Conservation (phyloP, 2,888 invertebrate species). For the Amaurobius ferox region DNA sequence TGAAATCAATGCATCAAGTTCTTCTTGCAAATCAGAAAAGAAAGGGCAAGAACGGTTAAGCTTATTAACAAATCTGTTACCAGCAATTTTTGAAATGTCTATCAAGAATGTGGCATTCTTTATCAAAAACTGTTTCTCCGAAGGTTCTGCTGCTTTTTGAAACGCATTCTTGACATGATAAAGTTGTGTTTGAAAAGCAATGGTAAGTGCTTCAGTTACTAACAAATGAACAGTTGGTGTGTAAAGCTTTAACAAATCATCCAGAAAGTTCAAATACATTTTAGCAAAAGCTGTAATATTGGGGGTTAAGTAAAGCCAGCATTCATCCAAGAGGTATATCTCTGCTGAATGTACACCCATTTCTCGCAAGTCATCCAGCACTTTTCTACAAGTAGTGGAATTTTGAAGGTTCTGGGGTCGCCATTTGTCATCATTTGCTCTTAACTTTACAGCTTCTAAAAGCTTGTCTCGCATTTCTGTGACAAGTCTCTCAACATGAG, state of each 20-base stretch:
- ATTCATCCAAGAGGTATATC: constrained; percentile 83
- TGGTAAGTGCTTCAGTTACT: constrained; percentile 85
- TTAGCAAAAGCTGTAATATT: constrained; percentile 89
- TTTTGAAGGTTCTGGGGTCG: constrained; percentile 87
- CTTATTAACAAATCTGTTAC: constrained; percentile 81
- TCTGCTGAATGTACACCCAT: constrained; percentile 83
- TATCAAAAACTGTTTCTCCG: constrained; percentile 80
- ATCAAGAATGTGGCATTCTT: constrained; percentile 86
- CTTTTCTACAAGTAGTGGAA: constrained; percentile 84
- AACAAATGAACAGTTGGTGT: constrained; percentile 81
- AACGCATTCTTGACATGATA: constrained; percentile 81
- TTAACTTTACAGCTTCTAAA: constrained; percentile 87
- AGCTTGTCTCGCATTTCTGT: constrained; percentile 88
- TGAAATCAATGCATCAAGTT: constrained; percentile 65
- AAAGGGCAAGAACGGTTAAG: constrained; percentile 75
- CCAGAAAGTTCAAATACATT: constrained; percentile 84
- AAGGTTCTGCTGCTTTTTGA: constrained; percentile 29
- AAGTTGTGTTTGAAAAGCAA: constrained; percentile 86
- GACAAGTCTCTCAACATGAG: constrained; percentile 86
- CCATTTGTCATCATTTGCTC: constrained; percentile 87
- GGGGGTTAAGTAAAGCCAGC: constrained; percentile 86
- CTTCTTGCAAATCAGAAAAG: constrained; percentile 74
- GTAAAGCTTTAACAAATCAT: constrained; percentile 86
- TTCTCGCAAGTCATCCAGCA: constrained; percentile 84
- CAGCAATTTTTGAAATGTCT: constrained; percentile 82